Evolutionary conservation across 2,888 invertebrate genomes (phyloP), one percentile per base, ranked within the genome.

Genomic region (Acrobasis repandana): DNA sequence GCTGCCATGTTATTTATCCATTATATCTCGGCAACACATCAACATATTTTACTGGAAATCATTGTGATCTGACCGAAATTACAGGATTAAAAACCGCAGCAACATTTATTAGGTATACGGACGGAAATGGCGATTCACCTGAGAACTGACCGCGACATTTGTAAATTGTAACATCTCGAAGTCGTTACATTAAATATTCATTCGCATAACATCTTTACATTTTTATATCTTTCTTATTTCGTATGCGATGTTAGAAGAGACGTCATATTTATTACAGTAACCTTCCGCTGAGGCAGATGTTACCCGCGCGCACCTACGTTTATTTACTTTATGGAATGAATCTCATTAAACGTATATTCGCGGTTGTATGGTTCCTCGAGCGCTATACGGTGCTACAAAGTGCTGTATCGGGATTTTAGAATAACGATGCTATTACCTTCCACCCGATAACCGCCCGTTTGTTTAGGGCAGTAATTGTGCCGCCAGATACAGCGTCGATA

Each of bases 391-490:
- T 49, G 48, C 18, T 49, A 36, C 36, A 36, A 58, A 36, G 58
- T 49, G 38, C 49, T 58, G 49, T 63, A 67, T 66, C 61, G 65
- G 64, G 66, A 70, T 71, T 72, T 64, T 70, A 64, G 68, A 72
- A 67, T 70, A 68, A 69, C 68, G 67, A 67, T 65, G 68, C 66
- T 69, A 65, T 70, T 65, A 72, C 65, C 71, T 69, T 67, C 68
- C 67, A 67, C 71, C 71, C 73, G 73, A 78, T 80, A 78, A 82
- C 78, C 78, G 74, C 75, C 73, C 75, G 79, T 84, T 85, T 82
- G 77, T 80, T 85, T 75, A 77, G 76, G 68, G 69, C 68, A 71
- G 78, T 82, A 82, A 83, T 83, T 82, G 76, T 78, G 75, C 77
- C 78, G 77, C 75, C 74, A 76, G 77, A 82, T 80, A 74, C 70